Evolutionary conservation across 2,113 vertebrate genomes (phyloP).

Genomic region (Myocastor coypus): DNA sequence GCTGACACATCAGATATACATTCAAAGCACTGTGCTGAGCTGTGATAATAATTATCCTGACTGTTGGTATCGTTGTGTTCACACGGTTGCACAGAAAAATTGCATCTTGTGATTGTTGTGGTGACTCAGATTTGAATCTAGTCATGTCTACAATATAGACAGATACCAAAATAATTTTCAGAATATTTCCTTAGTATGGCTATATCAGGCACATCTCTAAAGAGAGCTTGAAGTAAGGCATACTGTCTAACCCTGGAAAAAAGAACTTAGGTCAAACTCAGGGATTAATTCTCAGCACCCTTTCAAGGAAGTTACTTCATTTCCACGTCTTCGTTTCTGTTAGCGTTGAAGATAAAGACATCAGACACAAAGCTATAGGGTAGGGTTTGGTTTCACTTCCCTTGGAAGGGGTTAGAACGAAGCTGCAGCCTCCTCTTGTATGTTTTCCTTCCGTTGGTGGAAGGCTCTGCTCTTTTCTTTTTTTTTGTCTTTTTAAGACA

Average conservation of each 20-base stretch:
- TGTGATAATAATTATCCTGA: slow-evolving; percentile 76
- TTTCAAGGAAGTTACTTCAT: slow-evolving; percentile 46
- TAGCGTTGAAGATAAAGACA: slow-evolving; percentile 32
- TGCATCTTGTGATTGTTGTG: slow-evolving; percentile 80
- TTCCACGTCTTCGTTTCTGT: neutral
- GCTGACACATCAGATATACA: slow-evolving; percentile 72
- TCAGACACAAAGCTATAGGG: neutral
- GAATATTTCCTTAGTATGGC: slow-evolving; percentile 42
- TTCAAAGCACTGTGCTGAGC: slow-evolving; percentile 61
- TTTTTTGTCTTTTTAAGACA: too few relatives aligned
- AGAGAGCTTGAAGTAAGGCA: slow-evolving; percentile 47
- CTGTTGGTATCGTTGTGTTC: slow-evolving; percentile 66
- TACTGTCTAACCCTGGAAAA: slow-evolving; percentile 30
- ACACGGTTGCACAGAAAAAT: slow-evolving; percentile 76
- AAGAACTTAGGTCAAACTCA: slow-evolving; percentile 24
- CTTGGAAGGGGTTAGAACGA: neutral
- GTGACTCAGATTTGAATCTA: slow-evolving; percentile 82
- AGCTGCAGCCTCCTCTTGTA: neutral
- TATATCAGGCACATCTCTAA: slow-evolving; percentile 55
- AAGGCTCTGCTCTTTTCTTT: neutral
- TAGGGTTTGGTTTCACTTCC: neutral
- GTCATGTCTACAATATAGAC: slow-evolving; percentile 70
- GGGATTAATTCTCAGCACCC: neutral
- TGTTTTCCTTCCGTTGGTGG: neutral
- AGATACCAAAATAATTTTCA: slow-evolving; percentile 69